Conservation (phyloP, 2,113 vertebrate genomes). For the Spilogale gracilis region DNA sequence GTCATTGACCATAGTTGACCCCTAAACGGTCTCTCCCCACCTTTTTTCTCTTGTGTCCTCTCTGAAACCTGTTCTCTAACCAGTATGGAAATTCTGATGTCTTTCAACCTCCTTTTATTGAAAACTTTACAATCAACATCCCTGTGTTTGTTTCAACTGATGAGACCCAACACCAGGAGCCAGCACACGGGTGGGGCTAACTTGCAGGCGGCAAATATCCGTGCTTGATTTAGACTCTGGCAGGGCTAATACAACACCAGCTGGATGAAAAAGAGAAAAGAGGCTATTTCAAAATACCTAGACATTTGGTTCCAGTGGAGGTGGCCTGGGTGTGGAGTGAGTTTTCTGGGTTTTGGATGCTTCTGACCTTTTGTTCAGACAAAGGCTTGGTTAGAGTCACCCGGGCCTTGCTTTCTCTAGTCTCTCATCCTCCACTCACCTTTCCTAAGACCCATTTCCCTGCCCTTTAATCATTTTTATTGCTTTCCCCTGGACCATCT, state of each 20-base stretch:
- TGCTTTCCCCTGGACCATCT: slow-evolving; percentile 67
- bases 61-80: not conserved
- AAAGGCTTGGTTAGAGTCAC: not conserved
- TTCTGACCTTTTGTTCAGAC: not conserved
- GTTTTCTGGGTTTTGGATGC: not conserved
- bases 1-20: rapidly evolving
- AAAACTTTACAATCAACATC: not conserved
- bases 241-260: not conserved
- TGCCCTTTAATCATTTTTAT: slow-evolving; percentile 74
- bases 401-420: not conserved
- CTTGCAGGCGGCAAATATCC: not conserved
- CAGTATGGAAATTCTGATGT: not conserved
- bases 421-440: not conserved
- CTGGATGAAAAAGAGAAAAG: not conserved
- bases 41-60: not conserved
- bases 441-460: not conserved
- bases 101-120: not conserved
- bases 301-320: not conserved
- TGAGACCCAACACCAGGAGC: not conserved
- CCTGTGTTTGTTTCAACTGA: not conserved
- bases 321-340: not conserved
- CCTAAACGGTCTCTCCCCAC: rapidly evolving
- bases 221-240: slow-evolving; percentile 24
- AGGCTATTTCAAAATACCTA: not conserved
- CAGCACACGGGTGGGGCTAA: not conserved